Evolutionary conservation across 2,797 vertebrate genomes (phyloP).

Genomic region (Acropternis orthonyx): DNA sequence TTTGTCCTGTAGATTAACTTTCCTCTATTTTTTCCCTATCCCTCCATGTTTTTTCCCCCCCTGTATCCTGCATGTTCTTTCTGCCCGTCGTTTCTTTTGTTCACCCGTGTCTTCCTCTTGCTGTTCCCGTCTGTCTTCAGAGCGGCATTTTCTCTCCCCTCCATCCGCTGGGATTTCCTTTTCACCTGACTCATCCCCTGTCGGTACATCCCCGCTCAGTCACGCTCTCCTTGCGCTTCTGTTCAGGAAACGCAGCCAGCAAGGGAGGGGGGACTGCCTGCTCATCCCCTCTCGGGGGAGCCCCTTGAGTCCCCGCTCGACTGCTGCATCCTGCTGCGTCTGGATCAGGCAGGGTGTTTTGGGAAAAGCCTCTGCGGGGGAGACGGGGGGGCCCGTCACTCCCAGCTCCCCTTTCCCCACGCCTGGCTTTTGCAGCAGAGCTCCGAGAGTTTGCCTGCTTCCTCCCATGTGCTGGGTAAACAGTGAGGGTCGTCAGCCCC

Average conservation of each 20-base stretch:
- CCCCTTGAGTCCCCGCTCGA: neutral
- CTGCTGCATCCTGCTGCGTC: neutral
- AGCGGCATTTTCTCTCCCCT: slow-evolving; percentile 12
- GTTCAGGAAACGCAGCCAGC: slow-evolving; percentile 2
- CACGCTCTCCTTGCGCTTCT: neutral
- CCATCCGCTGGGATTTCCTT: slow-evolving; percentile 55
- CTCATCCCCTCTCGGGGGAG: neutral
- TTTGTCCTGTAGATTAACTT: neutral
- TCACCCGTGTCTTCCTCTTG: slow-evolving; percentile 8
- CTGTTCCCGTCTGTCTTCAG: neutral
- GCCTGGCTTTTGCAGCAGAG: neutral
- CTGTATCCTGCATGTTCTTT: neutral
- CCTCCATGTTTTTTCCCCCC: neutral
- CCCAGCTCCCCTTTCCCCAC: neutral
- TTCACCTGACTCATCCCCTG: slow-evolving; percentile 51
- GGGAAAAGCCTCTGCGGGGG: fast-evolving
- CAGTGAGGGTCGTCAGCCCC: neutral
- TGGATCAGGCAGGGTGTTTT: neutral
- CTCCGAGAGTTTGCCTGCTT: neutral
- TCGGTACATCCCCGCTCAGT: neutral
- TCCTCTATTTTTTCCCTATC: neutral
- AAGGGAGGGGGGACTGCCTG: neutral
- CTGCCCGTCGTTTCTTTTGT: slow-evolving; percentile 18
- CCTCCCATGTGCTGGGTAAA: neutral
- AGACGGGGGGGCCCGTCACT: neutral